Conservation (phyloP, 2,888 invertebrate species). For the Cryptus viduatorius region DNA sequence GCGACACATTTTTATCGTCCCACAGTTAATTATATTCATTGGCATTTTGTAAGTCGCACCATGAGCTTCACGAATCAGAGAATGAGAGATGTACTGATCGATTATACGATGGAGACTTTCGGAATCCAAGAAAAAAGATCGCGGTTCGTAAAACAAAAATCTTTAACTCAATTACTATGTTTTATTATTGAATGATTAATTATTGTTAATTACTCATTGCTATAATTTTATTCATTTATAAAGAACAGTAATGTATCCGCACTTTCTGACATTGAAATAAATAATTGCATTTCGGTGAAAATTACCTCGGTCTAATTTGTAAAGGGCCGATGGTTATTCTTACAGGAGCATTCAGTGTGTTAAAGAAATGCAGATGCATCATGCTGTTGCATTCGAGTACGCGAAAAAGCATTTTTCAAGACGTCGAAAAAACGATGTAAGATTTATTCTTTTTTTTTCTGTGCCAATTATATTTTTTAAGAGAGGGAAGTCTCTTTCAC, state of each 20-base stretch:
- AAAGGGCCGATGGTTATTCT: background rate
- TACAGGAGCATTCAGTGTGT: conserved; percentile 20
- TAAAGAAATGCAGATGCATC: conserved; percentile 22
- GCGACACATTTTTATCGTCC: background rate
- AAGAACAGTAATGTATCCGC: no score
- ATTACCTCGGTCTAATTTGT: background rate
- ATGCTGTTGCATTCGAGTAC: conserved; percentile 26
- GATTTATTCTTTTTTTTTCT: background rate
- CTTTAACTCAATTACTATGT: background rate
- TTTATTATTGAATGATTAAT: background rate
- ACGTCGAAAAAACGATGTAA: conserved; percentile 27
- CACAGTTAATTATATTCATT: conserved; percentile 65
- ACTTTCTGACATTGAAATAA: no score
- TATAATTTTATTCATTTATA: no score
- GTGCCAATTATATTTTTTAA: background rate
- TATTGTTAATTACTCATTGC: background rate
- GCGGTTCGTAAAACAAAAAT: conserved; percentile 19
- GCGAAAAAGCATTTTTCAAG: conserved; percentile 38
- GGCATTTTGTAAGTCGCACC: conserved; percentile 50
- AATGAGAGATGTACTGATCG: conserved; percentile 20
- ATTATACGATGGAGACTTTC: background rate
- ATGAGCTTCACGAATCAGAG: conserved; percentile 43
- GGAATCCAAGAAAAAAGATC: conserved; percentile 16
- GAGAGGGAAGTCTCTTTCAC: background rate
- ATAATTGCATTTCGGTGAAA: no score